Base-by-base conservation (phyloP, 2,797 vertebrate species). In the Pseudochaenichthys georgianus region DNA sequence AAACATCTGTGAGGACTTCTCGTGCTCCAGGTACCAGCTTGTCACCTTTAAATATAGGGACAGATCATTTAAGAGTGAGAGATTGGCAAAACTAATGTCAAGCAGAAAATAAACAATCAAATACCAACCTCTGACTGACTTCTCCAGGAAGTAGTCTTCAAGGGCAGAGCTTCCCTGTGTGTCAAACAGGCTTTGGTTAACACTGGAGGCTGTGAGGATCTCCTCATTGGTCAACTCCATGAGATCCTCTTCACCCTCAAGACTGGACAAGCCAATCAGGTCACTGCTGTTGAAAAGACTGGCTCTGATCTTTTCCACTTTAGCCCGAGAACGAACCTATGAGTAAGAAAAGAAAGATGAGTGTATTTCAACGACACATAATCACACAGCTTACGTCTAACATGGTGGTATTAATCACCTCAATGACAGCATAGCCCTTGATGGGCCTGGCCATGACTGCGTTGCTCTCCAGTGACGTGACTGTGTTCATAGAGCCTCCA, bases 201-300 rank as follows among this genome's bases (percentile, higher is more conserved):
- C 98, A 38, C 96, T 98, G 17, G 98, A 99, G 28, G 97, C 98
- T 0, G 98, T 99, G 76, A 99, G 93, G 86, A 99, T 99, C 92
- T 99, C 98, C 73, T 99, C 98, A 9, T 97, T 99, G 28, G 97
- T 98, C 95, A 99, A 95, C 84, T 99, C 98, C 97, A 99, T 98
- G 34, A 99, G 88, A 58, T 98, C 98, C 64, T 99, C 98, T 88
- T 99, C 98, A 52, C 97, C 97, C 60, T 99, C 98, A 87, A 99
- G 94, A 89, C 96, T 98, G 21, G 98, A 99, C 81, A 99, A 87
- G 23, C 98, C 98, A 89, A 99, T 99, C 88, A 99, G 91, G 82
- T 99, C 98, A 41, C 97, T 99, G 81, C 97, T 99, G 84, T 99
- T 99, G 77, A 99, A 99, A 5, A 99, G 95, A 86, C 98, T 99